Evolutionary conservation across 1,140 invertebrate genomes (phyloP), one percentile per base, ranked within the genome.

Genomic region (Drosophila sucinea): DNA sequence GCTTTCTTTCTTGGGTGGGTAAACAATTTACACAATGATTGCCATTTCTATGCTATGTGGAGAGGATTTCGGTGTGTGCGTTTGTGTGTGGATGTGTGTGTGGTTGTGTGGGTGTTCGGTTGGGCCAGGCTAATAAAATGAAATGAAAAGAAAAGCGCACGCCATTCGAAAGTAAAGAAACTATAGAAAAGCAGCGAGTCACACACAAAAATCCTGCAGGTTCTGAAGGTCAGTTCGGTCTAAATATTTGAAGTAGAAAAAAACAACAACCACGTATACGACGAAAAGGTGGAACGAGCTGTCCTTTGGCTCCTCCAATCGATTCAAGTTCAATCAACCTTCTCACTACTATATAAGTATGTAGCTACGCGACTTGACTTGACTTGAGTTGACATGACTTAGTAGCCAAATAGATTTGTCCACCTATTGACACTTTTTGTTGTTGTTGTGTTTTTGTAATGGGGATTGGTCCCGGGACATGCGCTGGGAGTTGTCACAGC

Each of bases 241-340:
- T 35, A 54, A 51, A 51, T 29, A 64, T 40, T 29, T 29, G 35
- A 58, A 60, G 17, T 17, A 17, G 17, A 17, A 17, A 17, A 17
- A 17, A 17, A 17, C 17, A 17, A 17, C 17, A 17, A 17, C 17
- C 17, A 17, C 17, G 17, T 17, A 17, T 17, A 17, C 17, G 17
- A 17, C 17, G 63, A 67, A 44, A 38, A 35, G 1, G 32, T 32
- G 32, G 8, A 6, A 6, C 8, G 35, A 32, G 51, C 3, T n/a
- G 23, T 38, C 35, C 70, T 56, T 41, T 33, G 6, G 6, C 56
- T 41, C 23, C 55, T 66, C 40, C 44, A 64, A 86, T 87, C 83
- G 83, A 87, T 87, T 79, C 67, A 66, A 86, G 83, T 87, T 87
- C 83, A 87, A 89, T 89, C 80, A 87, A 89, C 83, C 77, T 77